Conservation (phyloP, 2,797 vertebrate genomes). For the Apogon hyalosoma region DNA sequence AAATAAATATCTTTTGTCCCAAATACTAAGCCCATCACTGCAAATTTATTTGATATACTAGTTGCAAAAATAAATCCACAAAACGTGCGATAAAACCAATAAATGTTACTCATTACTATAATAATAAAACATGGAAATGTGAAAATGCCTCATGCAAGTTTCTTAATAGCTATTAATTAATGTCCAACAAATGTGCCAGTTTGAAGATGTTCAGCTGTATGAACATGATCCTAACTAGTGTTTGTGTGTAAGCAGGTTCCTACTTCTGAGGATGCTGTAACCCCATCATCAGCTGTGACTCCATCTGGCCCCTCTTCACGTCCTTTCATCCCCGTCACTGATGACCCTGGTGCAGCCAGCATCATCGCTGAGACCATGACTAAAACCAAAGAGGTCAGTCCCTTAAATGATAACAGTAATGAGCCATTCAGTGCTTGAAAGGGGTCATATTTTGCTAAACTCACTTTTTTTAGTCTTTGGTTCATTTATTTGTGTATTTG, state of each 20-base stretch:
- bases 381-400: constrained; percentile 95
- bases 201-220: neutral
- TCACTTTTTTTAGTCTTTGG: no score
- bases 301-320: constrained; percentile 94
- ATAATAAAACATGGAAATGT: no score
- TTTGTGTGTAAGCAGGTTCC: constrained; percentile 78
- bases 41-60: no score
- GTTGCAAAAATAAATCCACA: no score
- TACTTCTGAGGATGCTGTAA: constrained; percentile 93
- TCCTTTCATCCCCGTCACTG: constrained; percentile 98
- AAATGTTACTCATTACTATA: no score
- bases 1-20: no score
- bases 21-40: no score
- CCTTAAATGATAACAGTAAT: neutral
- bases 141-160: no score
- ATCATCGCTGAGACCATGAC: constrained; percentile 99
- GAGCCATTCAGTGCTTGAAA: no score
- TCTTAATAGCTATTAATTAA: neutral
- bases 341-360: constrained; percentile 97
- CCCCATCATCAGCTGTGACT: constrained; percentile 93
- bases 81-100: no score
- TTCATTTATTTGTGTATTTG: no score
- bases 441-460: no score
- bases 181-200: neutral
- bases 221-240: neutral